These are phyloP conservation scores for Cydia fagiglandana DNA, from an alignment of 1,140 invertebrate genomes.

Conservation along the genomic window DNA sequence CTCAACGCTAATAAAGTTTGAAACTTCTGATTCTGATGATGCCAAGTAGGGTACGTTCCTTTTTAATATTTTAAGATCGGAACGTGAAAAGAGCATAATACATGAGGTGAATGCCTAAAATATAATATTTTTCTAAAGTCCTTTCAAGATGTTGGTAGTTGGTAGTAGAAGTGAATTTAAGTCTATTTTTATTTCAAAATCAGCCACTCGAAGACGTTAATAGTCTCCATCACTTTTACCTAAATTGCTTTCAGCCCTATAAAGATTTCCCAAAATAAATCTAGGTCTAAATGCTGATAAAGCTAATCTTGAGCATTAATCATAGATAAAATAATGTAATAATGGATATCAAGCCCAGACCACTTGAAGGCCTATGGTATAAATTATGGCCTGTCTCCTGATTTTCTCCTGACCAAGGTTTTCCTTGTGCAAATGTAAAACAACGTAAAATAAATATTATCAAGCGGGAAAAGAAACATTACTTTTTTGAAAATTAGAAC, in stretches of 20 bases:
- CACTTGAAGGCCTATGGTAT: not conserved
- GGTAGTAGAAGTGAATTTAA: no score
- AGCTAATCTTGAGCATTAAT: constrained; percentile 2
- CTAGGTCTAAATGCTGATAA: not conserved
- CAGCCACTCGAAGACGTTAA: no score
- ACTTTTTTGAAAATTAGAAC: not conserved
- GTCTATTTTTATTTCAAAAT: no score
- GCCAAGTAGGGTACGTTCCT: no score
- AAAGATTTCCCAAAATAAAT: not conserved
- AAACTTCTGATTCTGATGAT: no score
- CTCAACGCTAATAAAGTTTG: no score
- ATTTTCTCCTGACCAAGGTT: not conserved
- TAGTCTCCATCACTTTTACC: no score
- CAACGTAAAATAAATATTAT: not conserved
- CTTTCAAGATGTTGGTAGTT: no score
- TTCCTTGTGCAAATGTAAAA: not conserved
- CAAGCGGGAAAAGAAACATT: not conserved
- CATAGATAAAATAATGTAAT: constrained; percentile 5
- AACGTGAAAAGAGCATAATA: no score
- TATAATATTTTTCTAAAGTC: no score
- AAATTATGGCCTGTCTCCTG: not conserved
- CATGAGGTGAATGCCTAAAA: no score
- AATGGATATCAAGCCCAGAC: not conserved
- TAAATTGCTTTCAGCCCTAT: not conserved
- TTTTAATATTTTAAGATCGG: no score